Evolutionary conservation across 2,797 vertebrate genomes (phyloP).

Genomic region (Cyclopterus lumpus): DNA sequence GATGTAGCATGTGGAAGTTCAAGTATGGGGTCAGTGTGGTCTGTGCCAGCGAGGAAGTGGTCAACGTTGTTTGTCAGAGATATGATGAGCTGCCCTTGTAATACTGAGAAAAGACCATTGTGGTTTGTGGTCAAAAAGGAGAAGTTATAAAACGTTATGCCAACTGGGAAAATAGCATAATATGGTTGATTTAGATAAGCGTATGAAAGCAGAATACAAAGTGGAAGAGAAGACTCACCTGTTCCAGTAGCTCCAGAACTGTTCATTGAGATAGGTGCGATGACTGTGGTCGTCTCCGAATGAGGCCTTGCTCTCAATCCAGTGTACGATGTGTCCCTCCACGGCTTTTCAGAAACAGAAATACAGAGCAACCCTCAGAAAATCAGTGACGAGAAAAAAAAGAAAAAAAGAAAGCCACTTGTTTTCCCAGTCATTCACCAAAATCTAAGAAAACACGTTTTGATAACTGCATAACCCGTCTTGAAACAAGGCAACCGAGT

Average conservation of each 20-base stretch:
- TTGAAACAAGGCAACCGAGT: slow-evolving; percentile 14
- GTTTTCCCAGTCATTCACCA: not conserved
- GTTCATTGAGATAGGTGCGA: slow-evolving; percentile 94
- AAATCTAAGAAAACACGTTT: slow-evolving; percentile 17
- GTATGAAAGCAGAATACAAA: not conserved
- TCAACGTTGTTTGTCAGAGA: slow-evolving; percentile 44
- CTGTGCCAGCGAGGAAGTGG: slow-evolving; percentile 56
- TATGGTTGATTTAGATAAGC: not conserved
- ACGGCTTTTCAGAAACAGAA: slow-evolving; percentile 85
- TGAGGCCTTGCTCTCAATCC: slow-evolving; percentile 99
- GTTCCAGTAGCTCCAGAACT: slow-evolving; percentile 99
- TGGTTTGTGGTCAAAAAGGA: slow-evolving; percentile 45
- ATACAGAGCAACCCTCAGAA: slow-evolving; percentile 26
- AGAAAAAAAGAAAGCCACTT: not conserved
- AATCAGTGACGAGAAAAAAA: not conserved
- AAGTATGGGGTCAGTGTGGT: slow-evolving; percentile 38
- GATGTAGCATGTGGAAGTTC: slow-evolving; percentile 33
- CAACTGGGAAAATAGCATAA: not conserved
- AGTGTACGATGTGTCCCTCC: slow-evolving; percentile 96
- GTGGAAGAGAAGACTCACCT: slow-evolving; percentile 80
- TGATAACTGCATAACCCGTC: slow-evolving; percentile 24
- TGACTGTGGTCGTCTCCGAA: slow-evolving; percentile 98
- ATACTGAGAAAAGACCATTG: slow-evolving; percentile 36
- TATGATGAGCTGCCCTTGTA: slow-evolving; percentile 35
- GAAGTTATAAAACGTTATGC: slow-evolving; percentile 32